A percentile compares a stretch with the other conserved stretches of the same genome.
Conservation (phyloP, 2,113 vertebrate species). For the Poecilia latipinna region DNA sequence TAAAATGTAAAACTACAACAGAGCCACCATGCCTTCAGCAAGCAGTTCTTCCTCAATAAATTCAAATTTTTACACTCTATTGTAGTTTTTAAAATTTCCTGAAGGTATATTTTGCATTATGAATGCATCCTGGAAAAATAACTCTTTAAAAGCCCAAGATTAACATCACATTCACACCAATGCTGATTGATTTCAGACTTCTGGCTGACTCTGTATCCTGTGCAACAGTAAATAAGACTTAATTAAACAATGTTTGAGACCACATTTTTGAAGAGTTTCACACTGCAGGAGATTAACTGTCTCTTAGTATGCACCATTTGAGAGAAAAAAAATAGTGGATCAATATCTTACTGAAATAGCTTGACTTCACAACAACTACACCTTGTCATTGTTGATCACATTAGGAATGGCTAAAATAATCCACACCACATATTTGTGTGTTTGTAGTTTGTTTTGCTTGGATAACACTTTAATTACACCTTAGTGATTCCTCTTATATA, state of each 20-base stretch:
- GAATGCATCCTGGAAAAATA: neutral
- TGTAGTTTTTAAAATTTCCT: neutral
- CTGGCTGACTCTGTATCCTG: neutral
- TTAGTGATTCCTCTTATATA: conserved; percentile 16
- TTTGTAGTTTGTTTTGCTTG: conserved; percentile 18
- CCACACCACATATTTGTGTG: conserved; percentile 23
- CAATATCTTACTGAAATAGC: neutral
- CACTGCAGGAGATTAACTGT: neutral
- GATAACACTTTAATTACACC: conserved; percentile 38
- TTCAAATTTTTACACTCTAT: no score
- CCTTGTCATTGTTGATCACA: neutral
- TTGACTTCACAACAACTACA: no score
- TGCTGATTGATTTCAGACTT: neutral
- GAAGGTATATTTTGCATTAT: neutral
- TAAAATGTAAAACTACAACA: no score
- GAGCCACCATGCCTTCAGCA: no score
- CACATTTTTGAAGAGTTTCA: neutral
- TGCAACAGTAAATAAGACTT: neutral
- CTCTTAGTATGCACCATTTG: neutral
- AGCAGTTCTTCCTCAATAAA: no score
- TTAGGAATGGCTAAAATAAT: neutral
- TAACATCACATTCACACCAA: neutral
- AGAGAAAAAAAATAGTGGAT: neutral
- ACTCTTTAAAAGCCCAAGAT: neutral
- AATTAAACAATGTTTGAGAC: neutral